Conservation (phyloP, 2,888 invertebrate species). For the Drosophila histrio region DNA sequence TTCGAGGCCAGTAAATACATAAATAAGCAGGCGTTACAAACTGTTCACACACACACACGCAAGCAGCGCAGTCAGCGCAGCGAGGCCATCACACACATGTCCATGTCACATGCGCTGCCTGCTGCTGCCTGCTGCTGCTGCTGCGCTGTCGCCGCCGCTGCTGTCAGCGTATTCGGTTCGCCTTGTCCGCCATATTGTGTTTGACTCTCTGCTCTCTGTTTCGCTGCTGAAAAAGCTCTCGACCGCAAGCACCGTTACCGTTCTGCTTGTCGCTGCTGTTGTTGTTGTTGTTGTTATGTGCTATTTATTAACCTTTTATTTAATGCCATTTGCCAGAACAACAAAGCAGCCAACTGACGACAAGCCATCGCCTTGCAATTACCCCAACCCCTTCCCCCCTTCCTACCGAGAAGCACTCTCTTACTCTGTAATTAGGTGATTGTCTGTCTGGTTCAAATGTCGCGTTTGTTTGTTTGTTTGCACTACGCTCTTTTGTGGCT, state of each 20-base stretch:
- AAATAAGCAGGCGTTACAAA: slow-evolving; percentile 77
- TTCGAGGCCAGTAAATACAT: slow-evolving; percentile 54
- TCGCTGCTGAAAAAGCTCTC: slow-evolving; percentile 12
- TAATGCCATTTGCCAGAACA: slow-evolving; percentile 64
- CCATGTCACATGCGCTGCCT: slow-evolving; percentile 44
- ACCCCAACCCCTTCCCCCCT: slow-evolving; percentile 41
- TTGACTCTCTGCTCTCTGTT: slow-evolving; percentile 28
- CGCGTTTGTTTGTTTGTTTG: slow-evolving; percentile 63
- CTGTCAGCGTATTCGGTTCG: slow-evolving; percentile 40
- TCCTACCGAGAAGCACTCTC: too few species aligned
- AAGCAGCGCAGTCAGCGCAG: slow-evolving; percentile 11
- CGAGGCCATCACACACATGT: slow-evolving; percentile 69
- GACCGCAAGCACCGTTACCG: slow-evolving; percentile 47
- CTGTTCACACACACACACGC: slow-evolving; percentile 48
- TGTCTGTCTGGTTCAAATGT: slow-evolving; percentile 74
- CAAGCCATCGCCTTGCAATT: slow-evolving; percentile 78
- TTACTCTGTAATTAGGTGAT: slow-evolving; percentile 68
- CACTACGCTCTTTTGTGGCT: slow-evolving; percentile 8
- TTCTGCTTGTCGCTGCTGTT: slow-evolving; percentile 19
- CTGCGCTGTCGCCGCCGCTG: slow-evolving; percentile 17
- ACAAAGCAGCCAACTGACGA: slow-evolving; percentile 61
- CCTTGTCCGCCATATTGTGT: slow-evolving; percentile 70
- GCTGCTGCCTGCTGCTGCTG: slow-evolving; percentile 12
- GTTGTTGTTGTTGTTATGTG: slow-evolving; percentile 31
- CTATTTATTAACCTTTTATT: slow-evolving; percentile 79